These are phyloP conservation scores for Brachymystax lenok DNA, from an alignment of 2,797 vertebrate species.

Conservation along the genomic window DNA sequence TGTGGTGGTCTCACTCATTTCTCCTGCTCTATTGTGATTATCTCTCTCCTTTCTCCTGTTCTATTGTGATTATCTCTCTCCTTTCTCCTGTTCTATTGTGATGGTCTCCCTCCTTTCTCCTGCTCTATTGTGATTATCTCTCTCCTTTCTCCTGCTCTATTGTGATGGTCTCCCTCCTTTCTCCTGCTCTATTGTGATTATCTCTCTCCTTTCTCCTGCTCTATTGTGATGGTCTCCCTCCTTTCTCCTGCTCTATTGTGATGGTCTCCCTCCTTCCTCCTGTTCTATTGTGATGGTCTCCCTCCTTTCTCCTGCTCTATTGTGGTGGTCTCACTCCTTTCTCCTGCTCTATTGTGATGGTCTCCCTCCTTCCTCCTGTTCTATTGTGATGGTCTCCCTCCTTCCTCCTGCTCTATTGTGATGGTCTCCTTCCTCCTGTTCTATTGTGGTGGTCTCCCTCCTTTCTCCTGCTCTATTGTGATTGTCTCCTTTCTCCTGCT, in stretches of 20 bases:
- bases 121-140: background rate
- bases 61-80: background rate
- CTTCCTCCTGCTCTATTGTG: background rate
- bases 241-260: background rate
- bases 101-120: background rate
- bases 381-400: background rate
- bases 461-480: background rate
- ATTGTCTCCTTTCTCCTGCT: background rate
- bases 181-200: background rate
- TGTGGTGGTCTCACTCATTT: background rate
- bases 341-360: background rate
- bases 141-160: background rate
- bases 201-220: background rate
- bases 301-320: background rate
- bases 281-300: background rate
- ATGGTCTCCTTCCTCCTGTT: background rate
- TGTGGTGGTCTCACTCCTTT: background rate
- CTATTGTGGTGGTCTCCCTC: background rate
- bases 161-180: background rate
- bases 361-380: background rate
- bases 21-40: background rate
- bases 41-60: background rate
- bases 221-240: background rate
- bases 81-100: background rate
- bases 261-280: no score